phyloP scores from a whole-genome alignment of 2,113 vertebrate genomes.

The Heterochromis multidens region DNA sequence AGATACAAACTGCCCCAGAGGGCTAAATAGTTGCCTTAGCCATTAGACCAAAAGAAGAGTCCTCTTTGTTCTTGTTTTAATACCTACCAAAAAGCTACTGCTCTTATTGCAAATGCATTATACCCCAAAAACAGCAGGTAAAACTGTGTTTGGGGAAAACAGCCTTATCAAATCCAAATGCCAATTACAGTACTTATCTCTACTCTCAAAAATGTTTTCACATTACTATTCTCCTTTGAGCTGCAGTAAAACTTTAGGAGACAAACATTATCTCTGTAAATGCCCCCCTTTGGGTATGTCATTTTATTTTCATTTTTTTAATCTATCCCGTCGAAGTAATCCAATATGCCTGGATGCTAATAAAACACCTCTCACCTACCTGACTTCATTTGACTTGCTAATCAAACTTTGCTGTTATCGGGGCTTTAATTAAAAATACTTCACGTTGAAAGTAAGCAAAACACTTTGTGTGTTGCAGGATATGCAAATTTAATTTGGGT shows the following conservation, averaged over 20 bases:
- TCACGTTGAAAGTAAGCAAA: constrained; percentile 15
- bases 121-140: not conserved
- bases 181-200: constrained; percentile 24
- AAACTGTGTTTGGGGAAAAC: not conserved
- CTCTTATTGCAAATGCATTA: not conserved
- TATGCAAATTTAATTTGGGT: constrained; percentile 18
- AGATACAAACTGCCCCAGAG: not conserved
- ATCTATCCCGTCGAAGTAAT: constrained; percentile 20
- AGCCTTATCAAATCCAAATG: not conserved
- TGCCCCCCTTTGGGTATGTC: not conserved
- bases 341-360: constrained; percentile 7
- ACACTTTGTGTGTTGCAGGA: not conserved
- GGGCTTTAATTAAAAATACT: constrained; percentile 53
- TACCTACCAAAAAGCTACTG: not conserved
- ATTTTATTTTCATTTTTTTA: constrained; percentile 19
- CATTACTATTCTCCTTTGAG: not conserved
- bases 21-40: not conserved
- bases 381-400: constrained; percentile 55
- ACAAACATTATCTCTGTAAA: not conserved
- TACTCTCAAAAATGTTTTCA: not conserved
- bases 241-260: not conserved
- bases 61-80: not conserved
- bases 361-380: constrained; percentile 21
- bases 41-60: not conserved
- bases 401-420: constrained; percentile 51